These are phyloP conservation scores for Pocota personata DNA, from an alignment of 2,888 invertebrate species.

Conservation along the genomic window DNA sequence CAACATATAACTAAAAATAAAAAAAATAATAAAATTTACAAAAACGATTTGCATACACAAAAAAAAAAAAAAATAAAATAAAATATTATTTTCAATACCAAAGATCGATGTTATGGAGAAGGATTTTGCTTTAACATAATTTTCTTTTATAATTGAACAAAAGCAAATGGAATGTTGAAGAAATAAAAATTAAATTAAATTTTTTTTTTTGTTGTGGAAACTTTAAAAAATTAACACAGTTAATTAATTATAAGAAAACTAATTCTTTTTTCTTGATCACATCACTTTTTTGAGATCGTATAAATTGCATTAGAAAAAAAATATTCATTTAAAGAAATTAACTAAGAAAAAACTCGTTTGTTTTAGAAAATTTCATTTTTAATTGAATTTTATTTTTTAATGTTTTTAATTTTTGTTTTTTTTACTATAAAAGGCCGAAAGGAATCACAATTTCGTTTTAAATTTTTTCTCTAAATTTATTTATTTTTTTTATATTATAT, in stretches of 20 bases:
- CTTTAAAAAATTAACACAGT: slow-evolving; percentile 72
- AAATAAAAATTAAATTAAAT: slow-evolving; percentile 54
- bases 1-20: slow-evolving; percentile 60
- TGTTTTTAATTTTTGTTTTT: slow-evolving; percentile 75
- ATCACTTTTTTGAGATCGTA: slow-evolving; percentile 70
- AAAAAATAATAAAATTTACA: slow-evolving; percentile 44
- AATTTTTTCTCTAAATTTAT: slow-evolving; percentile 76
- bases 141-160: slow-evolving; percentile 38
- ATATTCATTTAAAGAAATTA: slow-evolving; percentile 44
- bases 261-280: slow-evolving; percentile 65
- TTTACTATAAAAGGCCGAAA: slow-evolving; percentile 80
- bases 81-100: slow-evolving; percentile 61
- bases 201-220: slow-evolving; percentile 55
- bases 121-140: slow-evolving; percentile 29
- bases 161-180: slow-evolving; percentile 72
- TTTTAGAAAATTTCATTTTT: slow-evolving; percentile 46
- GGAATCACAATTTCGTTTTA: slow-evolving; percentile 80
- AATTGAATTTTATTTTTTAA: slow-evolving; percentile 54
- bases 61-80: slow-evolving; percentile 24
- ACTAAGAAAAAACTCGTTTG: slow-evolving; percentile 39
- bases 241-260: slow-evolving; percentile 55
- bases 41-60: slow-evolving; percentile 40
- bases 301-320: slow-evolving; percentile 64
- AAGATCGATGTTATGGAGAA: slow-evolving; percentile 53
- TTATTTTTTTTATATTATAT: slow-evolving; percentile 69